Evolutionary conservation across 2,797 vertebrate genomes (phyloP), one percentile per base, ranked within the genome.

Genomic region (Pseudotriccus pelzelni): DNA sequence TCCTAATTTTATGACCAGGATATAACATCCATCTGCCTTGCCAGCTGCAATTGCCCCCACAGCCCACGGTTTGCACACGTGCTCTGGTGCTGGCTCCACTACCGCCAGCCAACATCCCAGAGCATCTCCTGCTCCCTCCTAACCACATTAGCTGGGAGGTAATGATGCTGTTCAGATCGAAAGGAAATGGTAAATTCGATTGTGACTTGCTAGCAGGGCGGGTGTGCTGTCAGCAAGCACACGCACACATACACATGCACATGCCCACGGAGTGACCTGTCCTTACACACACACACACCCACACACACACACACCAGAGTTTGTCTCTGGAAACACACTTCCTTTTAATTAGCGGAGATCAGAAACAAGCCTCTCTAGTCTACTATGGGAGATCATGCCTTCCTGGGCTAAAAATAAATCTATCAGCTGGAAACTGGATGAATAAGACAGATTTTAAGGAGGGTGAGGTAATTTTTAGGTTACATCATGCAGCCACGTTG

Each of bases 171-270:
- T 47, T 94, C 17, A 59, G 87, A 70, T 74, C 0, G 53, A 90
- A 92, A 96, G 87, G 91, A 95, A 97, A 63, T 14, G 7, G 94
- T 59, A 93, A 86, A 96, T 96, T 96, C 1, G 6, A 86, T 94
- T 95, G 77, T 77, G 90, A 55, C 67, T 87, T 91, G 25, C 88
- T 64, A 77, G 78, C 47, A 84, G 92, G 88, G 12, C 3, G 24
- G 74, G 81, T 3, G 9, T 60, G 78, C 84, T 94, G 88, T 94
- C 94, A 94, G 78, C 60, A 92, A 66, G 36, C 77, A 75, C 91
- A 83, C n/a, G 8, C 83, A 67, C 91, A 55, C 5, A 1, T 63
- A 36, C 8, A 25, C 46, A 28, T 10, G 53, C 63, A 39, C 32
- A 67, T 75, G 74, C 58, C 78, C 95, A 77, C 24, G 5, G 86